Evolutionary conservation across 2,113 vertebrate species (phyloP).

Genomic region (Hiodon tergisus): DNA sequence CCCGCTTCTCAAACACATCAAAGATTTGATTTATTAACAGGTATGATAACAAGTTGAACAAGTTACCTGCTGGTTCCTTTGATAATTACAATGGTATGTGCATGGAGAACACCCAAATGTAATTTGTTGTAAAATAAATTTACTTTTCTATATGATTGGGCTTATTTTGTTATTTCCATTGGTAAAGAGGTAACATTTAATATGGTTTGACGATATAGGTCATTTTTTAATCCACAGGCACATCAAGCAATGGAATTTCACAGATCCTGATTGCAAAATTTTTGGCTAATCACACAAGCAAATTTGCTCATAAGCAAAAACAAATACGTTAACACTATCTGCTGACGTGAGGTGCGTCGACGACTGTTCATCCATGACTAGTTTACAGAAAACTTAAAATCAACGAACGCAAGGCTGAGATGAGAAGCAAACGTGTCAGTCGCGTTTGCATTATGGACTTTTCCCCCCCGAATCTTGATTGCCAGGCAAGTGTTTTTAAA

Average conservation of each 20-base stretch:
- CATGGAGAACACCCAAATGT: slow-evolving; percentile 30
- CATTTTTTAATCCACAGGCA: too few species aligned
- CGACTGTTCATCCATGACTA: too few species aligned
- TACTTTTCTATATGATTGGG: slow-evolving; percentile 18
- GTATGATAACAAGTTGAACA: not conserved
- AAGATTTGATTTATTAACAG: not conserved
- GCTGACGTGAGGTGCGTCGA: too few species aligned
- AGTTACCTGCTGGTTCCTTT: not conserved
- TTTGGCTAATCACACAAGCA: not conserved
- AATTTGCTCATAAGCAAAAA: not conserved
- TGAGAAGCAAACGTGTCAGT: too few species aligned
- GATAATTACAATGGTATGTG: slow-evolving; percentile 17
- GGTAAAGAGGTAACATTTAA: not conserved
- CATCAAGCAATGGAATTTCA: too few species aligned
- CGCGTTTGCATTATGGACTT: too few species aligned
- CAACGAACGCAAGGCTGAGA: too few species aligned
- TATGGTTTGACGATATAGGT: too few species aligned
- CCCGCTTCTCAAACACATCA: not conserved
- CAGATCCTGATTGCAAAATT: not conserved
- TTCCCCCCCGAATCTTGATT: too few species aligned
- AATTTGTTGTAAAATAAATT: slow-evolving; percentile 47
- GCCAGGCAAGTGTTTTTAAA: too few species aligned
- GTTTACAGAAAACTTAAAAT: too few species aligned
- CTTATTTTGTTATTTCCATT: slow-evolving; percentile 11
- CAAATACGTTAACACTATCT: not conserved